Percentiles rank a stretch among this genome's conserved stretches.
Evolutionary conservation across 2,888 invertebrate species (phyloP).

Genomic region (Tortrix viridana): DNA sequence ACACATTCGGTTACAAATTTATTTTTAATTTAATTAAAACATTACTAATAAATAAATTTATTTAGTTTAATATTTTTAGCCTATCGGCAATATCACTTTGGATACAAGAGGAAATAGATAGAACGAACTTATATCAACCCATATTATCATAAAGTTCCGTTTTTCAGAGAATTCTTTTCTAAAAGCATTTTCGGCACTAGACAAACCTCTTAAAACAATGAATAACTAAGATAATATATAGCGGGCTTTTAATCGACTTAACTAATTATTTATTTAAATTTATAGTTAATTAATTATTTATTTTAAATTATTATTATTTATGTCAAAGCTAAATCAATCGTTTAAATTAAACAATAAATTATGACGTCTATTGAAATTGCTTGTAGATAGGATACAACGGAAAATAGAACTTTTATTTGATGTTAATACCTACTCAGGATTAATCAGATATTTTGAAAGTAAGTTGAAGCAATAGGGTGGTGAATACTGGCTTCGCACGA

Average conservation of each 20-base stretch:
- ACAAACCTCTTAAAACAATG: neutral
- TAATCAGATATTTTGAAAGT: too few species aligned
- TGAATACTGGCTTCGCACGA: slow-evolving; percentile 52
- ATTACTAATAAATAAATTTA: too few species aligned
- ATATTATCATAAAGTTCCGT: slow-evolving; percentile 18
- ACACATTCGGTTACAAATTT: too few species aligned
- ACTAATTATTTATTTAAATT: slow-evolving; percentile 26
- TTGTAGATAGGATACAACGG: slow-evolving; percentile 20
- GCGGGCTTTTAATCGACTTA: slow-evolving; percentile 9
- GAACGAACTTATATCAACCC: too few species aligned
- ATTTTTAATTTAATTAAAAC: too few species aligned
- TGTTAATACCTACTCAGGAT: neutral
- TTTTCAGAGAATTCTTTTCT: slow-evolving; percentile 25
- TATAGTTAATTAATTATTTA: slow-evolving; percentile 30
- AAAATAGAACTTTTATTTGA: slow-evolving; percentile 3
- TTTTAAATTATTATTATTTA: slow-evolving; percentile 35
- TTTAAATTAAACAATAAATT: slow-evolving; percentile 5
- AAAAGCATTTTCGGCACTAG: slow-evolving; percentile 16
- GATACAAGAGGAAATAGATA: too few species aligned
- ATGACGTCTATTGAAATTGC: slow-evolving; percentile 12
- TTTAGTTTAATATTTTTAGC: too few species aligned
- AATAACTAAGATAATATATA: too few species aligned
- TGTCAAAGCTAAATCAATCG: slow-evolving; percentile 14
- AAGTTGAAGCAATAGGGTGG: too few species aligned
- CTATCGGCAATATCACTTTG: too few species aligned